These are phyloP conservation scores for Erpobdella octoculata DNA, from an alignment of 2,888 invertebrate genomes.

Conservation along the genomic window DNA sequence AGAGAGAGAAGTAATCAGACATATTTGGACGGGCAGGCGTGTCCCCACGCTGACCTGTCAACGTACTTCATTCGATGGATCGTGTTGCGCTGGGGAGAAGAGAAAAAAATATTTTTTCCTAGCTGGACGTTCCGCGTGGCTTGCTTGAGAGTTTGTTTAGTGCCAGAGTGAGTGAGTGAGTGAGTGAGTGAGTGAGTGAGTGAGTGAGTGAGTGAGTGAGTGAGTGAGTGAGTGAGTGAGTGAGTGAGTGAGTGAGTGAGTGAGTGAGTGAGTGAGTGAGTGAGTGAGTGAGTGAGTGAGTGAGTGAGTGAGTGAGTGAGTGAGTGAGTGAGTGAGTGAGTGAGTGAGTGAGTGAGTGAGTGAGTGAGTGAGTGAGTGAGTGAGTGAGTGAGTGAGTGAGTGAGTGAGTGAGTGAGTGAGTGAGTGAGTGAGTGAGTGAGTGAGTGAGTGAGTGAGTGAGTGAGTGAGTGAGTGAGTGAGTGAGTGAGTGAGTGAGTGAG, in stretches of 20 bases:
- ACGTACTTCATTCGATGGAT: no score
- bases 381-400: not conserved
- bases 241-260: slow-evolving; percentile 18
- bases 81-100: no score
- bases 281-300: slow-evolving; percentile 10
- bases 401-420: not conserved
- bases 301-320: slow-evolving; percentile 26
- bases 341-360: slow-evolving; percentile 28
- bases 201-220: slow-evolving; percentile 30
- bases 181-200: slow-evolving; percentile 25
- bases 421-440: not conserved
- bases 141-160: no score
- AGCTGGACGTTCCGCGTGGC: no score
- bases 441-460: slow-evolving; percentile 19
- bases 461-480: slow-evolving; percentile 20
- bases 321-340: slow-evolving; percentile 28
- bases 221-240: slow-evolving; percentile 31
- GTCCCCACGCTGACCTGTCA: no score
- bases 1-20: no score
- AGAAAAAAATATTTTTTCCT: no score
- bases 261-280: slow-evolving; percentile 16
- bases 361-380: slow-evolving; percentile 19
- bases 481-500: not conserved
- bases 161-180: slow-evolving; percentile 25
- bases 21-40: no score